A percentile compares a stretch with the other conserved stretches of the same genome.
Conservation (phyloP, 1,140 invertebrate genomes). For the Tetraneura akinire region DNA sequence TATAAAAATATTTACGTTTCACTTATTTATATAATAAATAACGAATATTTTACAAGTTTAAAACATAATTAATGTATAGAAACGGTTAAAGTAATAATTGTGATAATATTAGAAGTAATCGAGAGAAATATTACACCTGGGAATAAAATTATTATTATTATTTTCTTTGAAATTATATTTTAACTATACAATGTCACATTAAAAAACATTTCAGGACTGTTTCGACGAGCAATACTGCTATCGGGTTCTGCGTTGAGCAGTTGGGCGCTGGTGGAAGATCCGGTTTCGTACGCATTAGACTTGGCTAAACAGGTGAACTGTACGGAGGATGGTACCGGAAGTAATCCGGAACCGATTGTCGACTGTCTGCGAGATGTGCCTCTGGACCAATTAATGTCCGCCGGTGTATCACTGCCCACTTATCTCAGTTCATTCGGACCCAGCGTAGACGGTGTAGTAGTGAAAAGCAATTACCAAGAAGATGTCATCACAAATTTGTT, state of each 20-base stretch:
- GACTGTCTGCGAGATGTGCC: constrained; percentile 78
- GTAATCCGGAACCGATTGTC: constrained; percentile 74
- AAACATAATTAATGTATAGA: too few species aligned
- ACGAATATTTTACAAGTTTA: too few species aligned
- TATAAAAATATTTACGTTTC: too few species aligned
- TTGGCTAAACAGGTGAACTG: constrained; percentile 86
- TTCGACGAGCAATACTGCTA: constrained; percentile 80
- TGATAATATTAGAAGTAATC: too few species aligned
- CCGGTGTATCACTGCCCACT: constrained; percentile 78
- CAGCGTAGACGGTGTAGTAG: constrained; percentile 83
- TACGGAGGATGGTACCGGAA: constrained; percentile 72
- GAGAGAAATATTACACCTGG: too few species aligned
- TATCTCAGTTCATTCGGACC: constrained; percentile 83
- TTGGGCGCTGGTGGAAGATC: constrained; percentile 91
- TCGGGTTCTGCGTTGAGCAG: constrained; percentile 90
- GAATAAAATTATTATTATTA: too few species aligned
- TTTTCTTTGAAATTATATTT: too few species aligned
- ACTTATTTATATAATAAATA: too few species aligned
- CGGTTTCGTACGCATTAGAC: constrained; percentile 80
- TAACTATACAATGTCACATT: too few species aligned
- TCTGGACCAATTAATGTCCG: constrained; percentile 74
- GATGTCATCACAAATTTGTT: constrained; percentile 64
- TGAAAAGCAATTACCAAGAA: constrained; percentile 76
- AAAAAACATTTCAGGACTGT: constrained; percentile 71
- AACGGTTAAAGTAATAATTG: too few species aligned